Conservation (phyloP, 2,113 vertebrate species). For the Oryzias javanicus region DNA sequence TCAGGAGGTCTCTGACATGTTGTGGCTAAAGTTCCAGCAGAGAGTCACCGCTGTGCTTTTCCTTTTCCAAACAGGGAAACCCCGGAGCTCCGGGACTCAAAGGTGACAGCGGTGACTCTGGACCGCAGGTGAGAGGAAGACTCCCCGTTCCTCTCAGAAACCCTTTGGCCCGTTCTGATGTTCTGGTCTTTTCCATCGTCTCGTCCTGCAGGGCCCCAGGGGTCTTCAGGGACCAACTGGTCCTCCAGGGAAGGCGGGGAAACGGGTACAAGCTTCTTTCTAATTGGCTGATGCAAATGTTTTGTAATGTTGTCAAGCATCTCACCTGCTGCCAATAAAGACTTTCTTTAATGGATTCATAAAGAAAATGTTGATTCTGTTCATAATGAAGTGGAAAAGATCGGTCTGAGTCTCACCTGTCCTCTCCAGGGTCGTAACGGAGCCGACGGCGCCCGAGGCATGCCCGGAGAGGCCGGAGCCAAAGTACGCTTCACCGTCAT, state of each 20-base stretch:
- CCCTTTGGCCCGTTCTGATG: too few relatives aligned
- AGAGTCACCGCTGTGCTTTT: conserved; percentile 3
- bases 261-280: conserved; percentile 81
- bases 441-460: conserved; percentile 91
- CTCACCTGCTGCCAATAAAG: conserved; percentile 45
- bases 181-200: neutral
- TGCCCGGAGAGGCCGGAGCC: conserved; percentile 89
- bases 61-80: conserved; percentile 78
- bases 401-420: neutral
- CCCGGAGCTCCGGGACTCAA: conserved; percentile 90
- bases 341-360: conserved; percentile 13
- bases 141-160: neutral
- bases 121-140: conserved; percentile 83
- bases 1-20: too few relatives aligned
- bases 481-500: conserved; percentile 78
- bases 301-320: conserved; percentile 18
- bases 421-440: conserved; percentile 87
- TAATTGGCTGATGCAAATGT: neutral
- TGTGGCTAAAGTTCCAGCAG: too few relatives aligned
- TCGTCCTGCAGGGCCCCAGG: conserved; percentile 84
- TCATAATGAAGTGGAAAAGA: conserved; percentile 1
- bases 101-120: conserved; percentile 90
- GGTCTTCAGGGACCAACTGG: conserved; percentile 89
- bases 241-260: conserved; percentile 87
- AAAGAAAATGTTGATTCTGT: conserved; percentile 21